Base-by-base conservation (phyloP, 1,140 invertebrate genomes). In the Olivierus martensii region DNA sequence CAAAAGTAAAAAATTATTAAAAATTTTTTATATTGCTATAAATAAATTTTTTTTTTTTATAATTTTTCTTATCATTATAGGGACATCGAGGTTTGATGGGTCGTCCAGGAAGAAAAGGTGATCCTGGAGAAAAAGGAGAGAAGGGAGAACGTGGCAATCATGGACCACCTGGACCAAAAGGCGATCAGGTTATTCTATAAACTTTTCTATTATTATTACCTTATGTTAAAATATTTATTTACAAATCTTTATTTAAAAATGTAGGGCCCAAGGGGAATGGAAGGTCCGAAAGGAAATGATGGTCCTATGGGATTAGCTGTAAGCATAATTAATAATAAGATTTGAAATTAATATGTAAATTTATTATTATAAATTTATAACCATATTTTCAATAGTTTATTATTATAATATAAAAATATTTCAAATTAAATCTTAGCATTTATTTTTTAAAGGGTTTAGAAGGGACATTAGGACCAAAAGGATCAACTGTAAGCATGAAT, bases 41-140 rank as follows among this genome's bases (percentile, higher is more conserved):
- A 42, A 52, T n/a, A 39, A 21, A 10, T 54, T 38, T 17, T 37
- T 15, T n/a, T 12, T 28, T 22, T 36, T 12, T 55, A 19, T 36
- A 49, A 49, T 45, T 49, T 41, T n/a, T n/a, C n/a, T n/a, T n/a
- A n/a, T n/a, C n/a, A n/a, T n/a, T n/a, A 22, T 28, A 61, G 58
- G 82, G 82, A 2, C 82, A 84, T 65, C 71, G 79, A 41, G 83
- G 83, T 19, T 77, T 82, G 57, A 71, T 81, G 7, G 84, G 84
- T 5, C 61, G 72, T 2, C 65, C 74, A 51, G 83, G 83, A 14
- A 57, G 76, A 1, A 83, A 82, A 65, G 83, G 83, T 2, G 78
- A 82, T 12, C 69, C 74, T 59, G 83, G 84, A 10, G 82, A 84
- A 63, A 79, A 77, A 50, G 83, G 83, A 21, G 77, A 83, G 60